These are phyloP conservation scores for Oligia latruncula DNA, from an alignment of 2,888 invertebrate species.

Conservation along the genomic window DNA sequence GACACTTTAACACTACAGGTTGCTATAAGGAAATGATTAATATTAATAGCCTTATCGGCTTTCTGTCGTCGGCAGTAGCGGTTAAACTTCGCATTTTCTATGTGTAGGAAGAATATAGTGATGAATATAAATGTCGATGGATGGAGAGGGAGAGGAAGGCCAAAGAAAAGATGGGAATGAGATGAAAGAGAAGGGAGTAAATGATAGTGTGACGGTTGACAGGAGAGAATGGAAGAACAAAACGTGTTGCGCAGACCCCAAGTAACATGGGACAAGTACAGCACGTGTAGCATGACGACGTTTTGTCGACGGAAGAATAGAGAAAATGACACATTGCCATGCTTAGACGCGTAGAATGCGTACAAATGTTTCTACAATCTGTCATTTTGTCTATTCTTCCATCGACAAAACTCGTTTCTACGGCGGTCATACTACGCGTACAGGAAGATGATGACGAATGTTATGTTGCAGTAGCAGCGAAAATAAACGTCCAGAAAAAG, in stretches of 20 bases:
- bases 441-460: conserved; percentile 31
- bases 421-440: too few species aligned
- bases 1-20: conserved; percentile 22
- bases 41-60: conserved; percentile 60
- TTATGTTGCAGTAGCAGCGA: conserved; percentile 1
- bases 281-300: too few species aligned
- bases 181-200: neutral
- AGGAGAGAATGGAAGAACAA: neutral
- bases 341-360: too few species aligned
- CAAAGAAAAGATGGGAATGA: neutral
- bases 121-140: neutral
- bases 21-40: conserved; percentile 68
- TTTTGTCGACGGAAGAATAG: too few species aligned
- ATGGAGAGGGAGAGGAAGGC: neutral
- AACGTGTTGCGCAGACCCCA: neutral
- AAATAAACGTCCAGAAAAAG: conserved; percentile 9
- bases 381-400: too few species aligned
- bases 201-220: neutral
- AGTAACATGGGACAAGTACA: neutral
- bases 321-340: too few species aligned
- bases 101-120: conserved; percentile 49
- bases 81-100: conserved; percentile 58
- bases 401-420: too few species aligned
- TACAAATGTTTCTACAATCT: too few species aligned
- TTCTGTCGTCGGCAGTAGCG: conserved; percentile 19